Conservation (phyloP, 37 sponge, comb jelly and placozoan species). For the Mnemiopsis leidyi region DNA sequence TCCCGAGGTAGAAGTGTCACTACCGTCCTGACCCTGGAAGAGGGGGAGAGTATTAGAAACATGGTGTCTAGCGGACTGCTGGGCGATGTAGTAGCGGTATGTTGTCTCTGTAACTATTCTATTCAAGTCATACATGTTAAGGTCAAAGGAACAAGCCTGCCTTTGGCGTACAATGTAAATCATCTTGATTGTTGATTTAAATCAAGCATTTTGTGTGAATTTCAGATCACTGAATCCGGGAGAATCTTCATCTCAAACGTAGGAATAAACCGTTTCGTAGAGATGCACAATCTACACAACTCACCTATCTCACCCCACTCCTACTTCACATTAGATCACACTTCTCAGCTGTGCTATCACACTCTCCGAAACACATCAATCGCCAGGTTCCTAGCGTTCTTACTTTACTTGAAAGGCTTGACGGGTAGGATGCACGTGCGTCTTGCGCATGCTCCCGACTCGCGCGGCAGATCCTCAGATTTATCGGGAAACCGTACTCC, state of each 20-base stretch:
- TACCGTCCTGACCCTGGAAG: not conserved
- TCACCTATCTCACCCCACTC: not conserved
- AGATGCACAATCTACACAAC: not conserved
- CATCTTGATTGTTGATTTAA: too few relatives aligned
- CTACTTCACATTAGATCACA: not conserved
- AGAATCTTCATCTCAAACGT: not conserved
- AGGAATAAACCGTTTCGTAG: not conserved
- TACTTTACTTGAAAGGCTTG: not conserved
- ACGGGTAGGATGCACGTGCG: not conserved
- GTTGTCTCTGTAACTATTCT: too few relatives aligned
- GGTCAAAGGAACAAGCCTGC: too few relatives aligned
- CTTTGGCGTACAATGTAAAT: too few relatives aligned
- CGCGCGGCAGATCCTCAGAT: not conserved
- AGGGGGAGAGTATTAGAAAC: not conserved
- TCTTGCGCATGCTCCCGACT: not conserved
- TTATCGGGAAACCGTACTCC: not conserved
- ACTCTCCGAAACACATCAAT: not conserved
- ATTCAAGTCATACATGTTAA: too few relatives aligned
- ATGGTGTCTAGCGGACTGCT: not conserved
- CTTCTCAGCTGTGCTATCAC: not conserved
- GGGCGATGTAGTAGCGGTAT: constrained; percentile 32
- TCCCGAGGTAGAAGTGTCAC: not conserved
- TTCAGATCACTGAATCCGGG: constrained; percentile 18
- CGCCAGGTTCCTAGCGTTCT: not conserved
- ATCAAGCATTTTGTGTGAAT: too few relatives aligned